Conservation (phyloP, 2,113 vertebrate species). For the zebrafish (Danio rerio) region DNA sequence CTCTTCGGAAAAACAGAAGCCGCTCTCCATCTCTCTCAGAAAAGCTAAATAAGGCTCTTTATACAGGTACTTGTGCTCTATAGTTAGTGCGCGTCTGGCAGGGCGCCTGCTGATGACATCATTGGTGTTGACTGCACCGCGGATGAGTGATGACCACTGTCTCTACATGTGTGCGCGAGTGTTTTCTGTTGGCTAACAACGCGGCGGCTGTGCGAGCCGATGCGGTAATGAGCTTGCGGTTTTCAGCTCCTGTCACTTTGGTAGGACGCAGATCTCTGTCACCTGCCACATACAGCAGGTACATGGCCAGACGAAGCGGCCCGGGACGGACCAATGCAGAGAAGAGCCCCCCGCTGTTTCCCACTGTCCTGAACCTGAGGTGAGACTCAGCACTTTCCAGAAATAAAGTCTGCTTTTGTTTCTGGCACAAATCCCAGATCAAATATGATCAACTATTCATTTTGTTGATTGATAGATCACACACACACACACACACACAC, state of each 20-base stretch:
- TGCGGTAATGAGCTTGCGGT: constrained; percentile 69
- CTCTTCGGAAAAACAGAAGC: constrained; percentile 71
- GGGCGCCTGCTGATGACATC: constrained; percentile 73
- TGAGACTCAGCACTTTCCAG: no score
- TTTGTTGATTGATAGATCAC: no score
- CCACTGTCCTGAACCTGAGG: no score
- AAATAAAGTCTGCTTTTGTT: no score
- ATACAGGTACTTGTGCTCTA: constrained; percentile 70
- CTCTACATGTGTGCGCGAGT: constrained; percentile 55
- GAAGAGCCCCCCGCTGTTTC: not conserved
- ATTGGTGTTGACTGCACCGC: constrained; percentile 77
- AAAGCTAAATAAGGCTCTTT: constrained; percentile 76
- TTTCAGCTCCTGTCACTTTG: constrained; percentile 62
- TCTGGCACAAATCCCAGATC: no score
- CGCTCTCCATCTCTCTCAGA: constrained; percentile 42
- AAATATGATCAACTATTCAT: no score
- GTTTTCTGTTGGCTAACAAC: constrained; percentile 9
- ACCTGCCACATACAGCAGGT: constrained; percentile 70
- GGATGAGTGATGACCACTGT: constrained; percentile 79
- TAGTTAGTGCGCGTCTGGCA: constrained; percentile 72
- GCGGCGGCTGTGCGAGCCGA: constrained; percentile 24
- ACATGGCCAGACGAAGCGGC: constrained; percentile 55
- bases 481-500: no score
- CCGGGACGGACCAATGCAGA: constrained; percentile 3
- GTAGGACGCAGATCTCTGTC: constrained; percentile 76